Conservation (phyloP, 2,797 vertebrate species). For the Chloroceryle amazona region DNA sequence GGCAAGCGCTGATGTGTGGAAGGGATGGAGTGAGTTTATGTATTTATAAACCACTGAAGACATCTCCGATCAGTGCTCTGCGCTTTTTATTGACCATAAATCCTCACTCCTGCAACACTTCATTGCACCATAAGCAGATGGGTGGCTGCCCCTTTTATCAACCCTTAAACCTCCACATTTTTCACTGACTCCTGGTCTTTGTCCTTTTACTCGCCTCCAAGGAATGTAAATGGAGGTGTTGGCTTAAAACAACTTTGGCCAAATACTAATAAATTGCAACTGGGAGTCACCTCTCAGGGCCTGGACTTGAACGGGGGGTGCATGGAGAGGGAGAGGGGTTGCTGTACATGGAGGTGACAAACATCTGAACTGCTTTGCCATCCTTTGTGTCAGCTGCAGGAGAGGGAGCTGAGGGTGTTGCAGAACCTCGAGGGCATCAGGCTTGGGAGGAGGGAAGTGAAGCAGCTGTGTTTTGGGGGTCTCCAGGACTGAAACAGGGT, state of each 20-base stretch:
- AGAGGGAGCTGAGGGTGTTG: background rate
- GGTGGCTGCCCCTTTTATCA: background rate
- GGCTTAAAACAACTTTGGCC: background rate
- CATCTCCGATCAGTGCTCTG: background rate
- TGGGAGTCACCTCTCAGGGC: background rate
- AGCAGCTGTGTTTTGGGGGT: background rate
- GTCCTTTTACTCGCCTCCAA: background rate
- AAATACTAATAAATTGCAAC: background rate
- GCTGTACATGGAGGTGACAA: background rate
- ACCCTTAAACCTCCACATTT: background rate
- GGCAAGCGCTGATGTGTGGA: background rate
- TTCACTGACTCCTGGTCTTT: background rate
- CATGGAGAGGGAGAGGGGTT: background rate
- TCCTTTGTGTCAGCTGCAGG: fast-evolving
- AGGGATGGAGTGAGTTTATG: background rate
- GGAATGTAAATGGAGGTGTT: background rate
- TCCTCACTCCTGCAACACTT: constrained; percentile 7
- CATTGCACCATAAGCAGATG: background rate
- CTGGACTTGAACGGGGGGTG: background rate
- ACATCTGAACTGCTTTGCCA: background rate
- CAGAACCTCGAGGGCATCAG: background rate
- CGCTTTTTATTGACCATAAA: constrained; percentile 38
- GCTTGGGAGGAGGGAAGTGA: background rate
- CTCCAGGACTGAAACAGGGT: background rate
- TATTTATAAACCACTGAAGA: constrained; percentile 54